Conservation (phyloP, 2,888 invertebrate species). For the Drosophila acutilabella region DNA sequence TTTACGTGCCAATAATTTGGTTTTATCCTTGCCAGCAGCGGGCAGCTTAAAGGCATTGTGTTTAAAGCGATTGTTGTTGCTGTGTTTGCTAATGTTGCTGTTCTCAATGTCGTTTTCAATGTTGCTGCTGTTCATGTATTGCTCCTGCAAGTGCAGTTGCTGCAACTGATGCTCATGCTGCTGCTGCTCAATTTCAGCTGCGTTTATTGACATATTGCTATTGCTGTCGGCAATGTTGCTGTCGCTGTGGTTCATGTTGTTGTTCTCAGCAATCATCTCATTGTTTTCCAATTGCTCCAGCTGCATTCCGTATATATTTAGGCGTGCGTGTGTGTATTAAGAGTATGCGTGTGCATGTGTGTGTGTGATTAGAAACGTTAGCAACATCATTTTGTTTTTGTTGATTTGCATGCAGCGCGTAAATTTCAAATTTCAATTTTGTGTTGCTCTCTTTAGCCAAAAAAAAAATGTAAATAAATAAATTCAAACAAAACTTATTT, state of each 20-base stretch:
- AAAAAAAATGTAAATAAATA: conserved; percentile 7
- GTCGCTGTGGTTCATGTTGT: conserved; percentile 2
- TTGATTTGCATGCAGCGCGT: conserved; percentile 42
- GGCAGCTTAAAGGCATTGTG: conserved; percentile 54
- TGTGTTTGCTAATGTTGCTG: conserved; percentile 12
- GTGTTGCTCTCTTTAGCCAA: conserved; percentile 29
- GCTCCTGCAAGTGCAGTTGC: conserved; percentile 8
- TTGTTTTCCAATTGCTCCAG: conserved; percentile 43
- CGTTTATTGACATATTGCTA: neutral
- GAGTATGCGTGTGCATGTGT: conserved; percentile 24
- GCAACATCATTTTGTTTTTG: conserved; percentile 37
- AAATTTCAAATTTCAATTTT: conserved; percentile 26
- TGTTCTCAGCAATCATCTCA: conserved; percentile 30
- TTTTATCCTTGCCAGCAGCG: conserved; percentile 50
- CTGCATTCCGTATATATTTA: conserved; percentile 46
- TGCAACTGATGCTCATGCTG: conserved; percentile 8
- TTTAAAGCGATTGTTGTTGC: conserved; percentile 55
- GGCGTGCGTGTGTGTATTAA: conserved; percentile 12
- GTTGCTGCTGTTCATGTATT: conserved; percentile 15
- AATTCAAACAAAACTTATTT: conserved; percentile 6
- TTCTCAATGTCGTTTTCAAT: conserved; percentile 32
- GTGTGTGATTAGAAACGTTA: conserved; percentile 68
- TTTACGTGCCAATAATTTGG: conserved; percentile 36
- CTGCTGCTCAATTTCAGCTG: conserved; percentile 15
- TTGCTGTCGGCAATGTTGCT: conserved; percentile 12